Evolutionary conservation across 2,888 invertebrate species (phyloP).

Genomic region (Margaritifera margaritifera): DNA sequence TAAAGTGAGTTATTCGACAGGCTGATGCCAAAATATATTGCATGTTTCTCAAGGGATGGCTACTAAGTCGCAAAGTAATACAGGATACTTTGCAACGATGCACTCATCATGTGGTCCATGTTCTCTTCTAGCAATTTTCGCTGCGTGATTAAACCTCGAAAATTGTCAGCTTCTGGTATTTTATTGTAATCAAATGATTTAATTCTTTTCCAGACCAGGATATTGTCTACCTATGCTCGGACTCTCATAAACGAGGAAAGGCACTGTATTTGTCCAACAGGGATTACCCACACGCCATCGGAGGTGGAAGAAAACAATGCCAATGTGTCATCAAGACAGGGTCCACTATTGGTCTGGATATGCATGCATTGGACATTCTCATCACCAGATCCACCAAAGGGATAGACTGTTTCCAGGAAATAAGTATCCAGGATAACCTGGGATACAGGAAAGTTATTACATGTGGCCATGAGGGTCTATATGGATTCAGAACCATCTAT

Average conservation of each 20-base stretch:
- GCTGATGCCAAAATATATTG: too few species aligned
- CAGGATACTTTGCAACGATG: too few species aligned
- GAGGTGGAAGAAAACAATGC: slow-evolving; percentile 43
- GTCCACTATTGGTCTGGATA: slow-evolving; percentile 48
- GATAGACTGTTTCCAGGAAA: slow-evolving; percentile 44
- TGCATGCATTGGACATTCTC: slow-evolving; percentile 55
- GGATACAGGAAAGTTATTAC: slow-evolving; percentile 47
- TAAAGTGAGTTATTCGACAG: too few species aligned
- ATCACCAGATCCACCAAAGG: slow-evolving; percentile 37
- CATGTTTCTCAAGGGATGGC: too few species aligned
- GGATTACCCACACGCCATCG: slow-evolving; percentile 55
- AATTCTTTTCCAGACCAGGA: slow-evolving; percentile 47
- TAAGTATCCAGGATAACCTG: slow-evolving; percentile 49
- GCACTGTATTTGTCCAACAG: slow-evolving; percentile 54
- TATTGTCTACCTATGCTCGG: slow-evolving; percentile 53
- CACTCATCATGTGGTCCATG: too few species aligned
- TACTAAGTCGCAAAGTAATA: too few species aligned
- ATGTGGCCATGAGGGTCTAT: slow-evolving; percentile 58
- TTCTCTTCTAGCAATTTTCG: too few species aligned
- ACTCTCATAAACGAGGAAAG: slow-evolving; percentile 52
- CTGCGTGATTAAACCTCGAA: background rate
- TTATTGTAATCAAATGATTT: background rate
- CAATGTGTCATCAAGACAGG: slow-evolving; percentile 55
- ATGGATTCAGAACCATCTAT: slow-evolving; percentile 58
- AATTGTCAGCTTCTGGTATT: background rate